Base-by-base conservation (phyloP, 2,797 vertebrate genomes). In the Lerista edwardsae region DNA sequence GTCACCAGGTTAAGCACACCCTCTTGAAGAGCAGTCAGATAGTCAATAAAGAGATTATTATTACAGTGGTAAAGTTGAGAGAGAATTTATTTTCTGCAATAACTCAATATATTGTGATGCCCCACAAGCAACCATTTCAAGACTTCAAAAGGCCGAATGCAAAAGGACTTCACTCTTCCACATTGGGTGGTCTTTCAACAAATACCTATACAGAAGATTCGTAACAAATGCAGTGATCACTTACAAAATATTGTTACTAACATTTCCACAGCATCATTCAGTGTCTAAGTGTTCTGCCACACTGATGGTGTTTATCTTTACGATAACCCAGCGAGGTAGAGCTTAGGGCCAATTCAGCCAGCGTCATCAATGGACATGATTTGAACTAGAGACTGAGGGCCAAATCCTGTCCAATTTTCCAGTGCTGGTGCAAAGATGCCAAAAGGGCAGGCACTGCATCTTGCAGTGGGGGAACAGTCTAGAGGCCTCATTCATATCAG, bases 1-100 rank as follows among this genome's bases (percentile, higher is more conserved):
- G 41, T 27, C 82, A 67, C 0, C 80, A 87, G 25, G 36, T 80
- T 19, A 41, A 73, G 34, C 80, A 80, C 75, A 68, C 69, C 39
- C 21, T 80, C 69, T 12, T 44, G 27, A 76, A 77, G 29, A 62
- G 29, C 44, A 76, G 81, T 67, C 67, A 83, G 62, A 79, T 51
- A 80, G 51, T 67, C 39, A 62, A 36, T 36, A 51, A 34, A 75
- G 61, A 17, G 59, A 44, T 73, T 79, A 67, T 67, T 59, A 47
- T 73, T 65, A 71, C 10, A n/a, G 6, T 55, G 65, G 64, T 23
- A 59, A 77, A 79, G 68, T 23, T 55, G 34, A 61, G 61, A 61
- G 36, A 36, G 14, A 64, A 27, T 55, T 75, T 41, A 27, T 74
- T 47, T 51, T 67, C 21, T 41, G 59, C 25, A 19, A 17, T 11